Conservation (phyloP, 2,888 invertebrate species). For the Drosophila ezoana region DNA sequence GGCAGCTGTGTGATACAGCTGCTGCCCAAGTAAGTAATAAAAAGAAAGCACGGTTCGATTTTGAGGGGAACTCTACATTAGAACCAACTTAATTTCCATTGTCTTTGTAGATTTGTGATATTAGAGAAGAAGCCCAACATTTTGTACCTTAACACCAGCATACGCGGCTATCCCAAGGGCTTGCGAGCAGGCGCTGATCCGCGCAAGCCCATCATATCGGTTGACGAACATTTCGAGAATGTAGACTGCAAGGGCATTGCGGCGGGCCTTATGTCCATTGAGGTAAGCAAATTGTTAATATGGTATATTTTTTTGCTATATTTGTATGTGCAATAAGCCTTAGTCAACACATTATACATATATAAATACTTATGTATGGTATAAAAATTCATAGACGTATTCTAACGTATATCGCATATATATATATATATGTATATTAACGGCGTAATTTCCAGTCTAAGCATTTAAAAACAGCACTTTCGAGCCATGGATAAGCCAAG, state of each 20-base stretch:
- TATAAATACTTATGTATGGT: slow-evolving; percentile 48
- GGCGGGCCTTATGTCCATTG: slow-evolving; percentile 87
- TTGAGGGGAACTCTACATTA: background rate
- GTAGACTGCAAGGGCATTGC: slow-evolving; percentile 89
- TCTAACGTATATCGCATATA: slow-evolving; percentile 39
- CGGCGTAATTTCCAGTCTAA: slow-evolving; percentile 63
- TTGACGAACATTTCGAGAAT: slow-evolving; percentile 91
- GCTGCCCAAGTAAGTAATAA: slow-evolving; percentile 87
- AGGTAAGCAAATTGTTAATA: slow-evolving; percentile 85
- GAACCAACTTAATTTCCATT: slow-evolving; percentile 21
- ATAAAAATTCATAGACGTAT: slow-evolving; percentile 65
- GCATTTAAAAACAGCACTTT: slow-evolving; percentile 53
- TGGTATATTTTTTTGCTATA: slow-evolving; percentile 59
- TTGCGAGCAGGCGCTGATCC: slow-evolving; percentile 93
- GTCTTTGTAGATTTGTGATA: slow-evolving; percentile 85
- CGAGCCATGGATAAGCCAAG: slow-evolving; percentile 19
- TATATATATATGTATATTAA: too few relatives aligned
- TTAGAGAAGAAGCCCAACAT: slow-evolving; percentile 90
- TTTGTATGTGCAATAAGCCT: slow-evolving; percentile 64
- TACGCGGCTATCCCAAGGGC: slow-evolving; percentile 94
- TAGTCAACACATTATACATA: slow-evolving; percentile 66
- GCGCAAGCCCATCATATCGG: slow-evolving; percentile 89
- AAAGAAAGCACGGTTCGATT: background rate
- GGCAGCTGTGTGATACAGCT: slow-evolving; percentile 92
- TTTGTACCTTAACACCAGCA: slow-evolving; percentile 92